A percentile compares a stretch with the other conserved stretches of the same genome.
Evolutionary conservation across 2,888 invertebrate species (phyloP).

Genomic region (Cheilosia variabilis): DNA sequence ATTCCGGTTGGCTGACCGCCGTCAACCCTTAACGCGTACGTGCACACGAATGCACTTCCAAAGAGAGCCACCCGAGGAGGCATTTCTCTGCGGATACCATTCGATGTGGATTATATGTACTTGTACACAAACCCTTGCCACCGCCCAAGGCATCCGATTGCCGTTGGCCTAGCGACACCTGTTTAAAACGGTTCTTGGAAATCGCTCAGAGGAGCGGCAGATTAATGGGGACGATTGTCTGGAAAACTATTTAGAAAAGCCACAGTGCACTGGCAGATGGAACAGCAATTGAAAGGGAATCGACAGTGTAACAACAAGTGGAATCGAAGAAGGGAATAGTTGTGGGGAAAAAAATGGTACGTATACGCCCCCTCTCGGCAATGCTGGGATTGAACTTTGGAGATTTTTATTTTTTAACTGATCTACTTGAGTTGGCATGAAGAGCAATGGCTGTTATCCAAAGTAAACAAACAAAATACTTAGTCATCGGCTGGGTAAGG

Average conservation of each 20-base stretch:
- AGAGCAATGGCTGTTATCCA: not conserved
- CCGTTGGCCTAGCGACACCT: slow-evolving; percentile 26
- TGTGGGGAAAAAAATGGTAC: slow-evolving; percentile 3
- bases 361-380: slow-evolving; percentile 13
- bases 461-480: slow-evolving; percentile 43
- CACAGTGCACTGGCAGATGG: slow-evolving; percentile 13
- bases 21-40: slow-evolving; percentile 54
- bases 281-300: slow-evolving; percentile 41
- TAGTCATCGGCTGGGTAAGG: slow-evolving; percentile 2
- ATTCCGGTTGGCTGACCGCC: slow-evolving; percentile 61
- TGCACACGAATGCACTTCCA: slow-evolving; percentile 28
- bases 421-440: slow-evolving; percentile 9
- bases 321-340: slow-evolving; percentile 2
- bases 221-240: slow-evolving; percentile 11
- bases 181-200: not conserved
- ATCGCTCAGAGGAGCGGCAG: slow-evolving; percentile 13
- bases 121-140: not conserved
- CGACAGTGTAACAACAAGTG: slow-evolving; percentile 30
- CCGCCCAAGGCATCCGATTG: slow-evolving; percentile 3
- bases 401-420: slow-evolving; percentile 10
- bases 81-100: not conserved
- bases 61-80: not conserved
- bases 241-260: slow-evolving; percentile 9
- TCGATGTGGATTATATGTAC: not conserved
- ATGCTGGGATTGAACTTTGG: not conserved